Evolutionary conservation across 2,797 vertebrate species (phyloP).

Genomic region (Silurus aristotelis): DNA sequence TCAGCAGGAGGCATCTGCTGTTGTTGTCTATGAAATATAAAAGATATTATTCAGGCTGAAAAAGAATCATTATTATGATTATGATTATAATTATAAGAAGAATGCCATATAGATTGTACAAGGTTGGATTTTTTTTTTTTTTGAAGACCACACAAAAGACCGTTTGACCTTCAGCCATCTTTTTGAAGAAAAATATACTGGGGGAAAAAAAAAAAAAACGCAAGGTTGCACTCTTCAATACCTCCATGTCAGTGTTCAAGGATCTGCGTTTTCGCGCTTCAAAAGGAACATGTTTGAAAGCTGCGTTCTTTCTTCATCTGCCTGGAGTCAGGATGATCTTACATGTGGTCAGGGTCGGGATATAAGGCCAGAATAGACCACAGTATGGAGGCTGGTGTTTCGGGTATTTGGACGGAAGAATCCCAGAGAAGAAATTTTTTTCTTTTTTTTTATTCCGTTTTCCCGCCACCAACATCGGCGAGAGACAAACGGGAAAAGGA

Average conservation of each 20-base stretch:
- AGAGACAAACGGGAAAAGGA: too few species aligned
- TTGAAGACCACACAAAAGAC: conserved; percentile 2
- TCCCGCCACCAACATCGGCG: neutral
- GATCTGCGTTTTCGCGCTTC: conserved; percentile 6
- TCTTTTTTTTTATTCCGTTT: too few species aligned
- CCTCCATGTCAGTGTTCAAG: conserved; percentile 40
- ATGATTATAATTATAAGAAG: too few species aligned
- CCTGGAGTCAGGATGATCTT: conserved; percentile 42
- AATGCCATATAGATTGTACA: neutral
- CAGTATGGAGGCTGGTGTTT: conserved; percentile 26
- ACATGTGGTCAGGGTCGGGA: conserved; percentile 45
- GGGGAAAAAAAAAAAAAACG: conserved; percentile 26
- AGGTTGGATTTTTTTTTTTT: conserved; percentile 13
- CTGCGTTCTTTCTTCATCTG: neutral
- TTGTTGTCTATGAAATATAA: neutral
- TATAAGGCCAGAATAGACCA: conserved; percentile 32
- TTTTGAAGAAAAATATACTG: neutral
- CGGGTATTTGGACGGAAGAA: conserved; percentile 49
- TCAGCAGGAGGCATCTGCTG: neutral
- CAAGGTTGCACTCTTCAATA: conserved; percentile 38
- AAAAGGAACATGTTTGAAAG: conserved; percentile 25
- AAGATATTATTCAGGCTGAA: neutral
- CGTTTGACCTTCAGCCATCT: conserved; percentile 17
- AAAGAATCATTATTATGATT: neutral
- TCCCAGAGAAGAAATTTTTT: neutral